Percentiles rank a stretch among this genome's conserved stretches.
These are phyloP conservation scores for Mizuhopecten yessoensis DNA, from an alignment of 1,140 invertebrate genomes.

Conservation along the genomic window DNA sequence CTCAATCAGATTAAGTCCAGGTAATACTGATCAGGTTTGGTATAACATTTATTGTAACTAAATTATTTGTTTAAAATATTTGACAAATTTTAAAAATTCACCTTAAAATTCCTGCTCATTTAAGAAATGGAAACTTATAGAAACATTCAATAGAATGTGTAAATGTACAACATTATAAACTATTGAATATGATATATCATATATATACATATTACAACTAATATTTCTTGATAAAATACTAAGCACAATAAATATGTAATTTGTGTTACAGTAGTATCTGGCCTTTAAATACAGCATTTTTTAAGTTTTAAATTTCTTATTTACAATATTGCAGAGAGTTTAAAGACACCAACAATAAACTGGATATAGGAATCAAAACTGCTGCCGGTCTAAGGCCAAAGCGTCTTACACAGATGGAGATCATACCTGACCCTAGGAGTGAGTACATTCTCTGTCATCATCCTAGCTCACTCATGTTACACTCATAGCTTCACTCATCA, in stretches of 20 bases:
- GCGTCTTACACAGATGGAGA: slow-evolving; percentile 75
- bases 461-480: no score
- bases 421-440: slow-evolving; percentile 78
- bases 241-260: neutral
- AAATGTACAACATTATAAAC: no score
- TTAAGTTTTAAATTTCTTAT: neutral
- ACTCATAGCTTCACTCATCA: neutral
- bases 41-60: neutral
- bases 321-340: slow-evolving; percentile 74
- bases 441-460: slow-evolving; percentile 56
- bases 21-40: slow-evolving; percentile 52
- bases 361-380: slow-evolving; percentile 80
- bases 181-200: neutral
- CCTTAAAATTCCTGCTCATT: neutral
- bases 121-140: neutral
- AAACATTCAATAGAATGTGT: neutral
- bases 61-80: neutral
- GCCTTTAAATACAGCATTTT: neutral
- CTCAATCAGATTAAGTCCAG: slow-evolving; percentile 71
- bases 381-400: slow-evolving; percentile 78
- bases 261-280: neutral
- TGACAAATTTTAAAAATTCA: neutral
- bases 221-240: no score
- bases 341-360: slow-evolving; percentile 74
- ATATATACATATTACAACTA: no score